phyloP scores from a whole-genome alignment of 2,797 vertebrate species.

The Ctenopoma kingsleyae region DNA sequence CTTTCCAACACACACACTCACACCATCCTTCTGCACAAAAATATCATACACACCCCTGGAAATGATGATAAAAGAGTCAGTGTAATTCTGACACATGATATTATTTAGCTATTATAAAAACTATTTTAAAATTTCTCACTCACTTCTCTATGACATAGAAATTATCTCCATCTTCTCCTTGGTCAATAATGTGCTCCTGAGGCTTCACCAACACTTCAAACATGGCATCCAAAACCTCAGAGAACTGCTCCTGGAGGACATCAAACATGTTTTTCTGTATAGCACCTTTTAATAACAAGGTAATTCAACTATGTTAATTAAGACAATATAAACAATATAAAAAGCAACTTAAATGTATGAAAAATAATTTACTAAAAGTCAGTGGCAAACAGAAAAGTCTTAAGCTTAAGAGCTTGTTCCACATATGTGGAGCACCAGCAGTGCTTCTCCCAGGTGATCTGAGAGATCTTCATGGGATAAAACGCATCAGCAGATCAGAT shows the following conservation, averaged over 20 bases:
- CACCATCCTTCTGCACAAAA: constrained; percentile 88
- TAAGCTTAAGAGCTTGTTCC: no score
- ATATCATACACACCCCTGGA: constrained; percentile 93
- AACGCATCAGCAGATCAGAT: no score
- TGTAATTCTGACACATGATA: background rate
- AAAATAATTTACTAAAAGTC: background rate
- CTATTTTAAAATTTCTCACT: background rate
- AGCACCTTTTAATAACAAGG: background rate
- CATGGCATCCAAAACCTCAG: constrained; percentile 95
- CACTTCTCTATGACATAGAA: constrained; percentile 95
- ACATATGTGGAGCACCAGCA: no score
- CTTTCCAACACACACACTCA: constrained; percentile 87
- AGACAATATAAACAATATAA: background rate
- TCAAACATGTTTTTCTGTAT: background rate
- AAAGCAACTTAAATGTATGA: background rate
- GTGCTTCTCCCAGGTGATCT: no score
- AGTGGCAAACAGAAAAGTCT: no score
- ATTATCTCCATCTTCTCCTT: constrained; percentile 96
- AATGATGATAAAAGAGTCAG: background rate
- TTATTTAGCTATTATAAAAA: background rate
- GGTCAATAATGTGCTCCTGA: constrained; percentile 94
- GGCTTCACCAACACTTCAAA: constrained; percentile 93
- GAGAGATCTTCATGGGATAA: no score
- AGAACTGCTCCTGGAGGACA: constrained; percentile 90
- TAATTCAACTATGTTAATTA: background rate